Percentiles rank a stretch among this genome's conserved stretches.
These are phyloP conservation scores for Neotoxoptera formosana DNA, from an alignment of 1,140 invertebrate genomes.

Conservation along the genomic window DNA sequence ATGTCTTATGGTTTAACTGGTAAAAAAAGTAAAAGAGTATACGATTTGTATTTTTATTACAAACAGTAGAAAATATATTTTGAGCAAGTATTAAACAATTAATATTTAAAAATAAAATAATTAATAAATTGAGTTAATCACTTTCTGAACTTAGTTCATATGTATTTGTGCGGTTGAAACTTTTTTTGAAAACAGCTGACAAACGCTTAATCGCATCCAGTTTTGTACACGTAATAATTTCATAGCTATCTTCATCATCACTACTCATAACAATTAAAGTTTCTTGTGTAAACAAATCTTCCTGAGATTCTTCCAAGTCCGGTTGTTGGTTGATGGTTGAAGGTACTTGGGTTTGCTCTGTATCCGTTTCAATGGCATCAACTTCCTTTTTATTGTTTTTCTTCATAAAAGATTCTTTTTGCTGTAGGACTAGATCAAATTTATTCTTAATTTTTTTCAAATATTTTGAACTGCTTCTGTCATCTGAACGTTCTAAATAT, in stretches of 20 bases:
- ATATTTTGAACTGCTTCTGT: conserved; percentile 33
- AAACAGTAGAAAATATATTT: not conserved
- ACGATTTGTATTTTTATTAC: too few relatives aligned
- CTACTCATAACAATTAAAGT: not conserved
- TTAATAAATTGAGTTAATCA: not conserved
- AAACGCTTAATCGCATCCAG: conserved; percentile 41
- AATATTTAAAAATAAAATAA: not conserved
- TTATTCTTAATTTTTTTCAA: conserved; percentile 51
- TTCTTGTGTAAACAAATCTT: not conserved
- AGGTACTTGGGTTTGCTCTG: not conserved
- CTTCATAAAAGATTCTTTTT: not conserved
- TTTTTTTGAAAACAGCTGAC: conserved; percentile 47
- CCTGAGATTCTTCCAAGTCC: not conserved
- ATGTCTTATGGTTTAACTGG: too few relatives aligned
- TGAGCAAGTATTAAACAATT: not conserved
- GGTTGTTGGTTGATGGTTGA: not conserved
- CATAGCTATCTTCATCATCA: not conserved
- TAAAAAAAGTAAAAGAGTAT: too few relatives aligned
- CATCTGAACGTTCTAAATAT: conserved; percentile 5
- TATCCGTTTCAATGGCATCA: not conserved
- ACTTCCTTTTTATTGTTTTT: not conserved
- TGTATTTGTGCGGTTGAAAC: not conserved
- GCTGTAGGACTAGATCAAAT: conserved; percentile 26
- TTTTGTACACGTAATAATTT: not conserved
- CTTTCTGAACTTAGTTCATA: not conserved